phyloP scores from a whole-genome alignment of 2,797 vertebrate species.

The Manis crassicaudata region DNA sequence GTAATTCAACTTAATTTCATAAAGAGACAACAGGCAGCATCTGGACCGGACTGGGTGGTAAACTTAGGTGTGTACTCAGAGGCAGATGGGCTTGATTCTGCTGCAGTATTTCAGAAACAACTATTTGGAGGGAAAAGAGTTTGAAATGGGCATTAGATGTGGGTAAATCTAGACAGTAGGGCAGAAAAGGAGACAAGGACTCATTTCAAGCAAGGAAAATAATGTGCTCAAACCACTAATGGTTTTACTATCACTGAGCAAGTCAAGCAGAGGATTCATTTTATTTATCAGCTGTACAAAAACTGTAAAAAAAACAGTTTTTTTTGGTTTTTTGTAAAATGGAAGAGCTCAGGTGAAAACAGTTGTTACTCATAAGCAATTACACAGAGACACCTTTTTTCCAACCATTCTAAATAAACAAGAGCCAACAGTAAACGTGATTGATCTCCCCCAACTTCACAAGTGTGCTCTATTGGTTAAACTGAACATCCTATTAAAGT shows the following conservation, averaged over 20 bases:
- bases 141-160: not conserved
- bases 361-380: not conserved
- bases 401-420: not conserved
- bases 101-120: not conserved
- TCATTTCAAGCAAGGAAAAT: not conserved
- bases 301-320: too few relatives aligned
- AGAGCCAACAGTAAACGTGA: not conserved
- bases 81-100: not conserved
- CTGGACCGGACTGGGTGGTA: not conserved
- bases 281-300: slow-evolving; percentile 15
- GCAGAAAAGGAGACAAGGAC: not conserved
- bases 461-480: not conserved
- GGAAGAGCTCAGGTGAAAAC: not conserved
- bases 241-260: not conserved
- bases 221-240: not conserved
- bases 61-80: not conserved
- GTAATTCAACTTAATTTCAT: not conserved
- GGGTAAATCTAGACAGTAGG: not conserved
- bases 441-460: not conserved
- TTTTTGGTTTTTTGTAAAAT: not conserved
- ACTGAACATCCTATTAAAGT: not conserved
- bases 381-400: not conserved
- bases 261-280: not conserved
- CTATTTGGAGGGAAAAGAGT: not conserved
- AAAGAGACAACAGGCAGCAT: not conserved